phyloP scores from a whole-genome alignment of 2,797 vertebrate species.

The Octomys mimax region DNA sequence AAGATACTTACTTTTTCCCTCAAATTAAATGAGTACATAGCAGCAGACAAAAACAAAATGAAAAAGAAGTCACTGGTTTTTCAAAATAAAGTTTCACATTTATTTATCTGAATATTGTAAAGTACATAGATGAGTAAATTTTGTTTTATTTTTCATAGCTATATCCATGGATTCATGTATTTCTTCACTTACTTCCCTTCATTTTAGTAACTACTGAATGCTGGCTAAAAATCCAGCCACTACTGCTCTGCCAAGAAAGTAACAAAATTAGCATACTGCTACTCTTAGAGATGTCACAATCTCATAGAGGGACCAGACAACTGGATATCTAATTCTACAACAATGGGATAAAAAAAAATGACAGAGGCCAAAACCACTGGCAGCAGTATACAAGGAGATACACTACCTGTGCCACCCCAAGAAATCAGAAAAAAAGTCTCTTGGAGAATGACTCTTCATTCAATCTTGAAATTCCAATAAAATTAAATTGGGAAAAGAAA shows the following conservation, averaged over 20 bases:
- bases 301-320: background rate
- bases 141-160: conserved; percentile 10
- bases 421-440: background rate
- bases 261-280: conserved; percentile 38
- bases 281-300: background rate
- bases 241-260: background rate
- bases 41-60: background rate
- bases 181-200: background rate
- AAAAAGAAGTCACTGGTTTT: background rate
- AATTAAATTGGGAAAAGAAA: background rate
- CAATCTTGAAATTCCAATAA: conserved; percentile 49
- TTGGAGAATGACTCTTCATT: background rate
- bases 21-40: background rate
- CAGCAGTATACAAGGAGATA: background rate
- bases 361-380: background rate
- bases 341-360: background rate
- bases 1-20: background rate
- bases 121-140: background rate
- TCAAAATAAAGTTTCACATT: background rate
- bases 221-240: background rate
- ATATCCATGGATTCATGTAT: background rate
- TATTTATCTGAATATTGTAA: background rate
- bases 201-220: background rate
- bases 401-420: background rate
- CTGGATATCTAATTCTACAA: background rate